These are phyloP conservation scores for Melolontha melolontha DNA, from an alignment of 2,888 invertebrate genomes.

Conservation along the genomic window DNA sequence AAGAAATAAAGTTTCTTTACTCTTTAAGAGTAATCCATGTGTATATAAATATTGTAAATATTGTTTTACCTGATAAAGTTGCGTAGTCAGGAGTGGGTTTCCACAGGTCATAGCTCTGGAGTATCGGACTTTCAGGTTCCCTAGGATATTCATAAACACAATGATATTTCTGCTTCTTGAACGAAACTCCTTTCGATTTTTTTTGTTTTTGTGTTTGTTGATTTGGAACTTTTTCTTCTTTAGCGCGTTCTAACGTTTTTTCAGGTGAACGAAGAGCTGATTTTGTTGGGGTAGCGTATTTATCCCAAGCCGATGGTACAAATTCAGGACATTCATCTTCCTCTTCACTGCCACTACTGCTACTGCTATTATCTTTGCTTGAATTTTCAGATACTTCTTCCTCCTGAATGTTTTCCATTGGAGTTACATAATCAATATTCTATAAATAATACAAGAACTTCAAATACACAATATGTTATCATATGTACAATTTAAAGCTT, in stretches of 20 bases:
- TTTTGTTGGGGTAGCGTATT: slow-evolving; percentile 80
- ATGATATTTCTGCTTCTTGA: slow-evolving; percentile 86
- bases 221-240: slow-evolving; percentile 28
- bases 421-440: slow-evolving; percentile 45
- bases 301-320: slow-evolving; percentile 86
- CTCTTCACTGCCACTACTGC: slow-evolving; percentile 68
- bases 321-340: slow-evolving; percentile 77
- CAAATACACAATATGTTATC: neutral
- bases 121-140: slow-evolving; percentile 69
- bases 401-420: slow-evolving; percentile 58
- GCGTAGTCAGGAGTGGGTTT: slow-evolving; percentile 63
- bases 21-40: no score
- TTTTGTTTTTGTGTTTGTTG: slow-evolving; percentile 50
- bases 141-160: slow-evolving; percentile 88
- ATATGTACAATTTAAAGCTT: neutral
- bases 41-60: no score
- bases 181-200: slow-evolving; percentile 72
- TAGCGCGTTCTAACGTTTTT: slow-evolving; percentile 61
- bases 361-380: slow-evolving; percentile 45
- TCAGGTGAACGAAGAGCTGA: slow-evolving; percentile 77
- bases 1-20: no score
- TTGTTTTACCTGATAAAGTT: slow-evolving; percentile 65
- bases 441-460: slow-evolving; percentile 22
- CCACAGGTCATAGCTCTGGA: slow-evolving; percentile 62
- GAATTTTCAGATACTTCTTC: slow-evolving; percentile 51